Evolutionary conservation across 2,888 invertebrate species (phyloP).

Genomic region (Tetranychus piercei): DNA sequence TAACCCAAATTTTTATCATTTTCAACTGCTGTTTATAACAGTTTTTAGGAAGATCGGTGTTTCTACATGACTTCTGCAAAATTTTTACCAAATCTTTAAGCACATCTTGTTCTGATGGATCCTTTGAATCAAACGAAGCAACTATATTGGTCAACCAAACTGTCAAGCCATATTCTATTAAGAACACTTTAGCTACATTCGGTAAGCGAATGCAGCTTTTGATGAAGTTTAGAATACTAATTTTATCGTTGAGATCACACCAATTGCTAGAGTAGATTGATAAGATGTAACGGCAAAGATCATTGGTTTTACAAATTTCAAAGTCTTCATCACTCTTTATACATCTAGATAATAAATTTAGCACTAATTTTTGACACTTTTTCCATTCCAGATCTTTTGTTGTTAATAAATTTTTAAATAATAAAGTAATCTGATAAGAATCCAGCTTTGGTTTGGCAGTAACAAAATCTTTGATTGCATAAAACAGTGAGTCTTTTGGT

Average conservation of each 20-base stretch:
- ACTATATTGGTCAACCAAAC: slow-evolving; percentile 3
- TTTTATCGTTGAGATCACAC: not conserved
- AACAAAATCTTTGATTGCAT: slow-evolving; percentile 3
- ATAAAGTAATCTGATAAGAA: not conserved
- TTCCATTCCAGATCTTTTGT: not conserved
- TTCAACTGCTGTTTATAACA: not conserved
- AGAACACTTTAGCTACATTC: not conserved
- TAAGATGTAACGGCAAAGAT: not conserved
- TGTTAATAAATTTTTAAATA: not conserved
- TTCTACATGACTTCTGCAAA: not conserved
- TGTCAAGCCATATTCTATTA: not conserved
- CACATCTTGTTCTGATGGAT: not conserved
- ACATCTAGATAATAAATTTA: not conserved
- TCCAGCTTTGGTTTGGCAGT: not conserved
- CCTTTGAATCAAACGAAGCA: not conserved
- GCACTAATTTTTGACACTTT: not conserved
- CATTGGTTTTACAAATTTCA: not conserved
- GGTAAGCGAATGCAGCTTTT: not conserved
- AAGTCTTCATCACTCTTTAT: not conserved
- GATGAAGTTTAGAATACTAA: not conserved
- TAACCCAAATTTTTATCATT: not conserved
- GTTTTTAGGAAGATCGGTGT: not conserved
- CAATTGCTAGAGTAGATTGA: not conserved
- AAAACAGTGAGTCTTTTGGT: not conserved
- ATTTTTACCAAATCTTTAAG: not conserved